Evolutionary conservation across 2,113 vertebrate genomes (phyloP).

Genomic region (Ictidomys tridecemlineatus): DNA sequence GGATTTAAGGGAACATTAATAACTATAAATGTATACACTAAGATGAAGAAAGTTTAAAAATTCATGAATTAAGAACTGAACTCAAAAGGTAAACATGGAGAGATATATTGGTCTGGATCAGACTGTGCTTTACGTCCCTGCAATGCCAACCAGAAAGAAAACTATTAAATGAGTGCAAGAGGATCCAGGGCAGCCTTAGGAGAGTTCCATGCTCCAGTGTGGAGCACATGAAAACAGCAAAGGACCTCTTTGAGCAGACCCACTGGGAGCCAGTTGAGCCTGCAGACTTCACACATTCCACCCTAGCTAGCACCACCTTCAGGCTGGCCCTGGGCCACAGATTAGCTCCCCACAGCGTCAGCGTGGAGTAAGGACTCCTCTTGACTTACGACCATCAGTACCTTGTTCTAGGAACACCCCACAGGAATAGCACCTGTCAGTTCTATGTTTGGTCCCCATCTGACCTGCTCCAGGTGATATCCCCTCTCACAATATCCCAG

Average conservation of each 20-base stretch:
- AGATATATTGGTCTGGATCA: neutral
- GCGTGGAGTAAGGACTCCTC: neutral
- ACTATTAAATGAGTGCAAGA: neutral
- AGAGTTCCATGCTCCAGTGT: neutral
- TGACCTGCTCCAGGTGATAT: neutral
- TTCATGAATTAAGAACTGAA: conserved; percentile 64
- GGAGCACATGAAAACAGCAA: neutral
- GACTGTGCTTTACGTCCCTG: neutral
- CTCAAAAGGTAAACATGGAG: conserved; percentile 35
- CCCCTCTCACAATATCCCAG: neutral
- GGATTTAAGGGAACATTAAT: conserved; percentile 20
- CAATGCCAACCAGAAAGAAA: neutral
- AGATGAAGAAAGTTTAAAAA: conserved; percentile 59
- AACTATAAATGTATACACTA: conserved; percentile 23
- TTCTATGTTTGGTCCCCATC: neutral
- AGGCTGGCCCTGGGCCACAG: neutral
- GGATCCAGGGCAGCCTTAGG: neutral
- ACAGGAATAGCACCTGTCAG: neutral
- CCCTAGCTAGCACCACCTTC: neutral
- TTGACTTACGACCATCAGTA: neutral
- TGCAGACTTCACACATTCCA: neutral
- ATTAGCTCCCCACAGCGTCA: neutral
- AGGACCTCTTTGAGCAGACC: neutral
- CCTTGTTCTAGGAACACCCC: neutral
- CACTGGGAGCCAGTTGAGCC: too few species aligned